Evolutionary conservation across 2,888 invertebrate species (phyloP).

Genomic region (Drosophila leonis): DNA sequence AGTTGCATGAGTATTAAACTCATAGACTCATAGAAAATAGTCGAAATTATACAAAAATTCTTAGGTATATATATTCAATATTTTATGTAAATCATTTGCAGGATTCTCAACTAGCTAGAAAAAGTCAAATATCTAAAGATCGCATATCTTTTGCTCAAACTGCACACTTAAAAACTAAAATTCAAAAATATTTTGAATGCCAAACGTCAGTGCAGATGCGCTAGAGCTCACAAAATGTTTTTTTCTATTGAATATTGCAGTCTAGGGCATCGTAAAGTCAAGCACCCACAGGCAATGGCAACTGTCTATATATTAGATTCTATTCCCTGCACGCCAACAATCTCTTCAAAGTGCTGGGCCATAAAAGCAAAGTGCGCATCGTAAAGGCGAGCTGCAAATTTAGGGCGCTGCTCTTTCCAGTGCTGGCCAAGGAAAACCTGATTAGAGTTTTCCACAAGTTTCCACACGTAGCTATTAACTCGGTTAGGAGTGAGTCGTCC

Average conservation of each 20-base stretch:
- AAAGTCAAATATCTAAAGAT: not conserved
- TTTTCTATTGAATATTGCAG: too few species aligned
- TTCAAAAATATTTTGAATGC: too few species aligned
- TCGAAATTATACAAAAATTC: too few species aligned
- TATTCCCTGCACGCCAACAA: not conserved
- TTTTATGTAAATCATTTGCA: not conserved
- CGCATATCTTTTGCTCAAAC: too few species aligned
- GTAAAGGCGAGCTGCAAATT: slow-evolving; percentile 27
- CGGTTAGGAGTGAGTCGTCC: slow-evolving; percentile 48
- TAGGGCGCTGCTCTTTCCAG: slow-evolving; percentile 25
- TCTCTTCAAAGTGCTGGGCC: slow-evolving; percentile 23
- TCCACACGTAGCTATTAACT: slow-evolving; percentile 26
- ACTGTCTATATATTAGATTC: not conserved
- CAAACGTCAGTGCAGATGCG: too few species aligned
- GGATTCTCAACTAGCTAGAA: not conserved
- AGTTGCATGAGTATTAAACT: not conserved
- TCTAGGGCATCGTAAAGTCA: not conserved
- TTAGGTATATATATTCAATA: too few species aligned
- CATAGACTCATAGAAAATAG: not conserved
- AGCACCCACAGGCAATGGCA: not conserved
- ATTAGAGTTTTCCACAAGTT: slow-evolving; percentile 42
- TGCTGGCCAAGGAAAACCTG: slow-evolving; percentile 20
- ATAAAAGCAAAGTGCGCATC: slow-evolving; percentile 32
- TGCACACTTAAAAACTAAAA: too few species aligned
- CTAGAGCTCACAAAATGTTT: too few species aligned